Percentiles rank a stretch among this genome's conserved stretches.
Evolutionary conservation across 2,113 vertebrate species (phyloP).

Genomic region (Limnothrissa miodon): DNA sequence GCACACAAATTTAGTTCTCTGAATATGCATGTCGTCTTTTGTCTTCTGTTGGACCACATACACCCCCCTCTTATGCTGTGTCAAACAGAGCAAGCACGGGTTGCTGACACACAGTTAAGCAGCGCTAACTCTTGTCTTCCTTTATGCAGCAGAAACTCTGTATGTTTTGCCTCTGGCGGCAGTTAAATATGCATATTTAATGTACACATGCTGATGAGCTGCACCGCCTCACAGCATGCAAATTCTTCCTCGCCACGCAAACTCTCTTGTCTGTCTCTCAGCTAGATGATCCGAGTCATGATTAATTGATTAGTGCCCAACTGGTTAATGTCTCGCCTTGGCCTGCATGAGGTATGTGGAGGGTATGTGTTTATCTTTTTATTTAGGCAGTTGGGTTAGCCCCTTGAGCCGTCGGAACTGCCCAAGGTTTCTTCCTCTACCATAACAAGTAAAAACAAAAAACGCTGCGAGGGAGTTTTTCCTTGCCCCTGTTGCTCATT

Average conservation of each 20-base stretch:
- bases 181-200: background rate
- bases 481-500: no score
- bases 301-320: background rate
- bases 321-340: background rate
- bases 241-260: background rate
- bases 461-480: no score
- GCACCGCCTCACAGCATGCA: background rate
- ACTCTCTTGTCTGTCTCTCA: background rate
- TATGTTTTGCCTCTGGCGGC: background rate
- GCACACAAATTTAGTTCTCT: background rate
- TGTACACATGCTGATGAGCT: background rate
- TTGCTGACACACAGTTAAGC: background rate
- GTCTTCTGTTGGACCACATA: background rate
- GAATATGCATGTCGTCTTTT: background rate
- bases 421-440: no score
- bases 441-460: no score
- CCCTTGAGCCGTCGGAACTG: no score
- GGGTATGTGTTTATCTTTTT: no score
- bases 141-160: background rate
- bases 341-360: background rate
- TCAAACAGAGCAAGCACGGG: background rate
- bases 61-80: background rate
- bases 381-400: no score
- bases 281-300: background rate
- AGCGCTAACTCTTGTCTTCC: background rate